Conservation (phyloP, 1,140 invertebrate species). For the Drosophila nikananu region DNA sequence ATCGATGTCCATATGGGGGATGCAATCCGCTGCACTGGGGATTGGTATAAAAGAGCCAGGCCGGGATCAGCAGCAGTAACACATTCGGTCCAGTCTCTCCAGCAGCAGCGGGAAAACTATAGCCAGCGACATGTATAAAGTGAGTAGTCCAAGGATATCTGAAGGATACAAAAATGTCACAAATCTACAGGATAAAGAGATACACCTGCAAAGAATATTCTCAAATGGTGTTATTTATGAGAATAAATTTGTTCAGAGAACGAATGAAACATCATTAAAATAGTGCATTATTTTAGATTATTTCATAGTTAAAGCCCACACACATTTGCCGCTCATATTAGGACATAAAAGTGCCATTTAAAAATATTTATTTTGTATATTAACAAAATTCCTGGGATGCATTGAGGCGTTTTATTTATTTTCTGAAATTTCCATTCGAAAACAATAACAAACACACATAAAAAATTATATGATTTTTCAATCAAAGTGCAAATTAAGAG, state of each 20-base stretch:
- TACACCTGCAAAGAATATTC: neutral
- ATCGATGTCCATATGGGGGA: slow-evolving; percentile 52
- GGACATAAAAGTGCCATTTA: neutral
- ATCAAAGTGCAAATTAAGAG: too few species aligned
- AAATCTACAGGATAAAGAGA: neutral
- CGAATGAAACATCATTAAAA: too few species aligned
- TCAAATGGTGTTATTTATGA: neutral
- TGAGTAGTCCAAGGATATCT: slow-evolving; percentile 37
- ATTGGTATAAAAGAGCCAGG: slow-evolving; percentile 57
- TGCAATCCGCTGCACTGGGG: slow-evolving; percentile 23
- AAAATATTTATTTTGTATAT: neutral
- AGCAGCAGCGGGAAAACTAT: slow-evolving; percentile 17
- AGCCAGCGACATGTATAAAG: slow-evolving; percentile 56
- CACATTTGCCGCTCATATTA: neutral
- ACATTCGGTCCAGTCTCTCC: slow-evolving; percentile 31
- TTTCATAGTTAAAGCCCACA: too few species aligned
- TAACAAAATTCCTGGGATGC: neutral
- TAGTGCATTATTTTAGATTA: too few species aligned
- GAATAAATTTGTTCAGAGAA: neutral
- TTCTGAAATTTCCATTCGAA: neutral
- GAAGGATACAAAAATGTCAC: neutral
- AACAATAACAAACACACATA: too few species aligned
- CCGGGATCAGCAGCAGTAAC: slow-evolving; percentile 21
- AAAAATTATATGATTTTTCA: too few species aligned
- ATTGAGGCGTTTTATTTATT: neutral